Conservation (phyloP, 2,113 vertebrate species). For the Camelus dromedarius region DNA sequence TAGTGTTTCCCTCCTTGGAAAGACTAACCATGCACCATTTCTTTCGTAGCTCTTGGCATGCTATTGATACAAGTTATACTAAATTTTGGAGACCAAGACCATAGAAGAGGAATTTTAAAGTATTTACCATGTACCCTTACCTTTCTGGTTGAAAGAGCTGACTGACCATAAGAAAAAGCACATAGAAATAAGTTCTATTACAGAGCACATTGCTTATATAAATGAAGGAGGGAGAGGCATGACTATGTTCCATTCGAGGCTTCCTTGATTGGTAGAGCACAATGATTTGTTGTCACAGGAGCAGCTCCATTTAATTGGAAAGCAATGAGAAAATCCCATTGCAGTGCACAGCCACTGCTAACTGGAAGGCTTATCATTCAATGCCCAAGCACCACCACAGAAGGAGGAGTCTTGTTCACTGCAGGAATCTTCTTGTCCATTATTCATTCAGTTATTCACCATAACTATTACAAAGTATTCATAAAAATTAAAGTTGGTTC, state of each 20-base stretch:
- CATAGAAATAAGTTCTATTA: neutral
- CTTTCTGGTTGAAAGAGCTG: neutral
- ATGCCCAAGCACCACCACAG: too few species aligned
- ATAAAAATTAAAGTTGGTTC: neutral
- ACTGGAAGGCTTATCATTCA: neutral
- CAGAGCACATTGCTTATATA: neutral
- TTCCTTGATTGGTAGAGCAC: neutral
- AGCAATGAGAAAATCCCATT: neutral
- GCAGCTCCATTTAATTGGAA: neutral
- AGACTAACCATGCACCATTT: neutral
- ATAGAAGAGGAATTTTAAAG: neutral
- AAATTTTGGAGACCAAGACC: neutral
- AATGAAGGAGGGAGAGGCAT: neutral
- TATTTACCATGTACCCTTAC: neutral
- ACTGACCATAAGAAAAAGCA: neutral
- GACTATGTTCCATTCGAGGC: neutral
- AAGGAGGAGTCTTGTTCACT: neutral
- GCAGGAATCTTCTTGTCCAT: neutral
- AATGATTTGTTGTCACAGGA: neutral
- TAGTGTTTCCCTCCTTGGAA: neutral
- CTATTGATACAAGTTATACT: neutral
- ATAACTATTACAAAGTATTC: neutral
- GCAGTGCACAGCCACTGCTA: neutral
- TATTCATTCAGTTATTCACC: neutral
- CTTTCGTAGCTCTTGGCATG: neutral